Evolutionary conservation across 1,140 invertebrate genomes (phyloP), one percentile per base, ranked within the genome.

Genomic region (Carcinoscorpius rotundicauda): DNA sequence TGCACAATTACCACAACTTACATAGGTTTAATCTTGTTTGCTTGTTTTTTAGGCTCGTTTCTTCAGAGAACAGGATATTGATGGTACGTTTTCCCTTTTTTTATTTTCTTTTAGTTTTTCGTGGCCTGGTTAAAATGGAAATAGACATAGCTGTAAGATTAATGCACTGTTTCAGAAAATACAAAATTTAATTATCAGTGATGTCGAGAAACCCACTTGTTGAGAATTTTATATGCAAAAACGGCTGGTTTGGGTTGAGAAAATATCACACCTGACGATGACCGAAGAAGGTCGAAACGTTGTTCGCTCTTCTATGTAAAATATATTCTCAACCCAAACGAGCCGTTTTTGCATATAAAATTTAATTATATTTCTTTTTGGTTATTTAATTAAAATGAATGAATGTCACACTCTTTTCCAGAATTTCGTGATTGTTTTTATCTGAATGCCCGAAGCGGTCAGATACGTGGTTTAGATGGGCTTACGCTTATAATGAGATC

Each of bases 401-500:
- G 49, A 62, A 52, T 51, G 64, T 50, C 61, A 58, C 48, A 58
- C 61, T 64, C 62, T 61, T 64, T 68, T 70, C 64, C 64, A 70
- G 68, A 73, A 67, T 73, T 72, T 68, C 63, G 72, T 57, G 71
- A 73, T 68, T 73, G 71, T 66, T 73, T 73, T 65, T 71, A 71
- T 56, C 62, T 97, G 56, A 95, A 95, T 78, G 91, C 92, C 4
- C 79, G 88, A 64, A 88, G 85, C 70, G 91, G 91, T 2, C 85
- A 89, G 73, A 94, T 97, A 61, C 85, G 84, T 59, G 88, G 87
- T 6, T 75, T 95, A 60, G 91, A 96, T 76, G 92, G 96, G 77
- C 78, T 97, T 64, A 93, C 88, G 2, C 85, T 94, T 4, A 93
- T 96, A 49, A 97, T 97, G 93, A 79, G 93, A 62, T 96, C 93